Percentiles rank a stretch among this genome's conserved stretches.
These are phyloP conservation scores for Bolinopsis microptera DNA, from an alignment of 37 sponge, comb jelly and placozoan species.

Conservation along the genomic window DNA sequence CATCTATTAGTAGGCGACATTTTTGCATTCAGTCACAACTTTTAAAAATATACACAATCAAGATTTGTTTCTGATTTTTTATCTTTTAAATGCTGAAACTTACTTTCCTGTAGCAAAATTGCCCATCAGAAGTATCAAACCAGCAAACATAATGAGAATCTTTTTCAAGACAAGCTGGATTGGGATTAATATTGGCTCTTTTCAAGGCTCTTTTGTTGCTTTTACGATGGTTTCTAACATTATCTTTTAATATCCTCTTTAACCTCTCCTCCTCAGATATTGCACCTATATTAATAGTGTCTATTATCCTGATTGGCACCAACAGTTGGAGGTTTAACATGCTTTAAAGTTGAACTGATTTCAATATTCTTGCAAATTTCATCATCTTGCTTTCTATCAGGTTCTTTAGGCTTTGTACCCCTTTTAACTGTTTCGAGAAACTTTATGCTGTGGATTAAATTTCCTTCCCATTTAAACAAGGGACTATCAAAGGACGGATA, in stretches of 20 bases:
- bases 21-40: too few species aligned
- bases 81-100: too few species aligned
- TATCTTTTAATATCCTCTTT: neutral
- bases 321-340: neutral
- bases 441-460: too few species aligned
- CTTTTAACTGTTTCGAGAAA: neutral
- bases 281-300: neutral
- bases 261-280: neutral
- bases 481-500: neutral
- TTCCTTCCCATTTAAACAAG: neutral
- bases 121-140: neutral
- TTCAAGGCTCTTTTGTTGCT: too few species aligned
- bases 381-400: neutral
- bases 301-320: neutral
- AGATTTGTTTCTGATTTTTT: too few species aligned
- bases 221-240: neutral
- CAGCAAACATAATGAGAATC: neutral
- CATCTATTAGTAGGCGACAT: too few species aligned
- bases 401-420: too few species aligned
- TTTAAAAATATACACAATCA: too few species aligned
- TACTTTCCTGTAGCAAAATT: neutral
- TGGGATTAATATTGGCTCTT: too few species aligned
- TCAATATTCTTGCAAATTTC: neutral
- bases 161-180: neutral
- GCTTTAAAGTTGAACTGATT: neutral